Evolutionary conservation across 2,888 invertebrate genomes (phyloP).

Genomic region (Sesia bembeciformis): DNA sequence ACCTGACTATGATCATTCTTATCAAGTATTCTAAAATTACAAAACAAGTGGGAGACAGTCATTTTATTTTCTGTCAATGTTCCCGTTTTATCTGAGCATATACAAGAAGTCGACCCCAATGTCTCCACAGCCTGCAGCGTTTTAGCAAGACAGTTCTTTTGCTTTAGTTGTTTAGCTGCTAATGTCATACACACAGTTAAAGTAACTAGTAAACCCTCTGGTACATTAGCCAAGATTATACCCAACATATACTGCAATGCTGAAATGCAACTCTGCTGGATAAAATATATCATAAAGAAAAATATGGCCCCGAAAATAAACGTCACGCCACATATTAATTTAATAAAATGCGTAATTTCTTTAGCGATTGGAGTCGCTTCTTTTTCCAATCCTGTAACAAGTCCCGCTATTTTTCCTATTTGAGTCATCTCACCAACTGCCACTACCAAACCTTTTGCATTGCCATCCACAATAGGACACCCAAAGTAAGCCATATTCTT

Average conservation of each 20-base stretch:
- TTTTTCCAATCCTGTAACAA: constrained; percentile 77
- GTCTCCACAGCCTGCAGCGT: constrained; percentile 86
- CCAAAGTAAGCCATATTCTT: constrained; percentile 87
- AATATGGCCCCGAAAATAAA: constrained; percentile 80
- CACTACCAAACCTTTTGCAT: constrained; percentile 77
- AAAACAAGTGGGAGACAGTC: constrained; percentile 82
- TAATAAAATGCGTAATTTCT: constrained; percentile 85
- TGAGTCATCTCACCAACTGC: constrained; percentile 78
- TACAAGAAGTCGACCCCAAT: constrained; percentile 84
- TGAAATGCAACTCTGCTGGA: constrained; percentile 79
- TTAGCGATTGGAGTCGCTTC: constrained; percentile 84
- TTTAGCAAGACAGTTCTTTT: constrained; percentile 85
- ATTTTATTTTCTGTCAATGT: constrained; percentile 82
- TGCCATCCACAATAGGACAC: constrained; percentile 86
- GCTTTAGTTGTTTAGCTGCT: constrained; percentile 82
- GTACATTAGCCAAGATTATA: constrained; percentile 86
- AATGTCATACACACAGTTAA: constrained; percentile 85
- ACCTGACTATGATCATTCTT: constrained; percentile 75
- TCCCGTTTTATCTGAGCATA: constrained; percentile 87
- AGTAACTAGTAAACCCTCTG: constrained; percentile 84
- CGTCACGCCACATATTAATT: constrained; percentile 79
- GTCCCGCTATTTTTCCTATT: constrained; percentile 80
- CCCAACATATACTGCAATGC: constrained; percentile 81
- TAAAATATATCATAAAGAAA: constrained; percentile 79
- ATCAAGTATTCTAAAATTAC: constrained; percentile 76